These are phyloP conservation scores for Scomber colias DNA, from an alignment of 2,113 vertebrate species.

Conservation along the genomic window DNA sequence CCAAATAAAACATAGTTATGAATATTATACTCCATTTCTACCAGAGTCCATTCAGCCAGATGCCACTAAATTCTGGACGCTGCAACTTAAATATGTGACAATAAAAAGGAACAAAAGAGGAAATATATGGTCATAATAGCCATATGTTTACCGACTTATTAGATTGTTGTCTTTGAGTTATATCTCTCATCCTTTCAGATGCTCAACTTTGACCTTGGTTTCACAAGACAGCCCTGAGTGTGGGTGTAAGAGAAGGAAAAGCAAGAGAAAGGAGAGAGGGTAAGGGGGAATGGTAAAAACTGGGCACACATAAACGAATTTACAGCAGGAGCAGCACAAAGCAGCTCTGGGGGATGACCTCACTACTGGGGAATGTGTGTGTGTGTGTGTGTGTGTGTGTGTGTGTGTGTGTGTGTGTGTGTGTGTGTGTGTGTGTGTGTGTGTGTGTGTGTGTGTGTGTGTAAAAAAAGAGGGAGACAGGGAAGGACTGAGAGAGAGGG, in stretches of 20 bases:
- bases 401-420: too few species aligned
- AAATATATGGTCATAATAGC: neutral
- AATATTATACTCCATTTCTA: too few species aligned
- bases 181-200: conserved; percentile 1
- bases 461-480: neutral
- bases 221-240: conserved; percentile 27
- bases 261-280: conserved; percentile 10
- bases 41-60: too few species aligned
- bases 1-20: too few species aligned
- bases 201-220: conserved; percentile 53
- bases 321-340: conserved; percentile 77
- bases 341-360: conserved; percentile 77
- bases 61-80: too few species aligned
- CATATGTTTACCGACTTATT: conserved; percentile 23
- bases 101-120: neutral
- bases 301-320: conserved; percentile 70
- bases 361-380: conserved; percentile 76
- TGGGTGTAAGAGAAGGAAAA: conserved; percentile 26
- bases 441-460: too few species aligned
- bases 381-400: neutral
- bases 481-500: conserved; percentile 9
- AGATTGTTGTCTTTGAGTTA: conserved; percentile 1
- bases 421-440: too few species aligned
- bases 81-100: neutral
- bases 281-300: conserved; percentile 38